phyloP scores from a whole-genome alignment of 1,140 invertebrate genomes.

The Carcinoscorpius rotundicauda region DNA sequence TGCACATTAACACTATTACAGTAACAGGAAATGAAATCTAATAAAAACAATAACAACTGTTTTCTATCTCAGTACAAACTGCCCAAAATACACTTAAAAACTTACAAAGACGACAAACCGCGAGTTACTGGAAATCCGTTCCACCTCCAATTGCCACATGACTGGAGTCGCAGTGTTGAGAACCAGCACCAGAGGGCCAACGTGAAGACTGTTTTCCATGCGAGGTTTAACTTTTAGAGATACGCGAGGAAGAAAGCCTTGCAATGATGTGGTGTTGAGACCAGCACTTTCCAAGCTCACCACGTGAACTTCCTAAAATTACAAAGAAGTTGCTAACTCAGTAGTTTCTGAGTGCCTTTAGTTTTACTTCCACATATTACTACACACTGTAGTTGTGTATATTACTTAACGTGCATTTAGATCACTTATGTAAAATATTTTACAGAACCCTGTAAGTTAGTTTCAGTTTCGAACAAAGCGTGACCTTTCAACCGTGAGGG shows the following conservation, averaged over 20 bases:
- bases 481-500: too few relatives aligned
- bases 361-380: too few relatives aligned
- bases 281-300: constrained; percentile 13
- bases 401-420: too few relatives aligned
- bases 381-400: too few relatives aligned
- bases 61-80: too few relatives aligned
- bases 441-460: too few relatives aligned
- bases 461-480: too few relatives aligned
- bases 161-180: constrained; percentile 13
- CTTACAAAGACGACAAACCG: not conserved
- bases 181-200: constrained; percentile 6
- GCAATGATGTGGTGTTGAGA: constrained; percentile 5
- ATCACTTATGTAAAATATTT: too few relatives aligned
- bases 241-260: constrained; percentile 14
- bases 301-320: constrained; percentile 15
- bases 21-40: too few relatives aligned
- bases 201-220: constrained; percentile 7
- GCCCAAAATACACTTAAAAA: not conserved
- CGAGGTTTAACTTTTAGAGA: constrained; percentile 8
- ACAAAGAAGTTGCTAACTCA: constrained; percentile 1
- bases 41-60: too few relatives aligned
- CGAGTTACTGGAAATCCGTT: not conserved
- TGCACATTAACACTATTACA: too few relatives aligned
- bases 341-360: too few relatives aligned
- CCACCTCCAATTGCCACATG: constrained; percentile 17